Evolutionary conservation across 2,797 vertebrate genomes (phyloP), one percentile per base, ranked within the genome.

Genomic region (Artibeus lituratus): DNA sequence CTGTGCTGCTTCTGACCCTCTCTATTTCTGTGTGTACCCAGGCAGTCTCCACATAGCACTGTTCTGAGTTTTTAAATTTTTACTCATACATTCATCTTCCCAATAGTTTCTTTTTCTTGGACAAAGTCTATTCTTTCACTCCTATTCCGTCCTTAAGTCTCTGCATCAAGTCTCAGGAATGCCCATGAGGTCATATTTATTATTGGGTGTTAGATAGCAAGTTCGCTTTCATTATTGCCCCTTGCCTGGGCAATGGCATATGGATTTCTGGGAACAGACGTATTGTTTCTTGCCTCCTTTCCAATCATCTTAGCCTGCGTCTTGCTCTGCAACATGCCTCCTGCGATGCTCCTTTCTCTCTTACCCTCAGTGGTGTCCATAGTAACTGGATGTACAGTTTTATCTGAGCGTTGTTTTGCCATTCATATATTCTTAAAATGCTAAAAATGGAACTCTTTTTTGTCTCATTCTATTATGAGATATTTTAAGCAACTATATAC

Each of bases 401-500:
- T 69, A 24, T 21, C 24, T 87, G 35, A 95, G 51, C 18, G 44
- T 70, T 70, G 21, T 55, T 26, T 53, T 87, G 49, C 29, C 51
- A 59, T 85, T 26, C 32, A 67, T 83, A 1, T 82, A 85, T 94
- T 85, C 82, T 69, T 18, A 77, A 92, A 87, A 94, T 67, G 24
- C 73, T 92, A 19, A 84, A 85, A 80, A 87, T 78, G 35, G 42
- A 95, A 62, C 14, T 42, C 37, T 85, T 74, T 69, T 76, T 90
- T 26, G 55, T 80, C 29, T 90, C 47, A 12, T 77, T 95, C 44
- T 65, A 49, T 83, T 57, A 92, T 57, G 49, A 87, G 74, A 53
- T 90, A 90, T 70, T 90, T 90, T 59, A 89, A 94, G 67, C 39
- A 91, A 72, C 53, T 82, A 18, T 47, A 81, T 87, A 72, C 35